Base-by-base conservation (phyloP, 2,888 invertebrate genomes). In the Anoncus sp. region DNA sequence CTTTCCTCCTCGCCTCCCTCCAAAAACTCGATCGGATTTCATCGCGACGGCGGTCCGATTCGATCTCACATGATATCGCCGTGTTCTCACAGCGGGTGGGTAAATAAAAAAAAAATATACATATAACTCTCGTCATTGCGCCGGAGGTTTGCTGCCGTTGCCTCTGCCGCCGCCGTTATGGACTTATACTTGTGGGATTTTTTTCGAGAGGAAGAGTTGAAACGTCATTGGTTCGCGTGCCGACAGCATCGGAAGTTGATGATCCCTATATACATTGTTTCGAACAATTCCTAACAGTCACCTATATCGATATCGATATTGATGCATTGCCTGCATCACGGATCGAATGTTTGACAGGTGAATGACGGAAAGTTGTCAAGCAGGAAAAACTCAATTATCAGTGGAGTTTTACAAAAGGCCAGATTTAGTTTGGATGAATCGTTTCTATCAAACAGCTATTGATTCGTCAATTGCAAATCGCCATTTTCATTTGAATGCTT, bases 11-110 rank as follows among this genome's bases (percentile, higher is more conserved):
- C n/a, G n/a, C n/a, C n/a, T n/a, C 43, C 40, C 35, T 24, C 51
- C 14, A 22, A 74, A 80, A 82, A 82, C 82, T 81, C 81, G 82
- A 84, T 84, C 83, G 81, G 83, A 82, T 83, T 84, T 83, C 84
- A 81, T 82, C 81, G 77, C 80, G 77, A 77, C 57, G 70, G 81
- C 78, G 81, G 82, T 84, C 81, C 73, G 81, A 79, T 82, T 70
- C 70, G 70, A 71, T 60, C 70, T 57, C 47, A 27, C 60, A 38
- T 43, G 51, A n/a, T 60, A 70, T 74, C 74, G 38, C 59, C 45
- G 75, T 65, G 75, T 57, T 70, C 65, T 73, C 77, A 49, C 74
- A 74, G 59, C 63, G 49, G 70, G 67, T 60, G 70, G 70, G 24
- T 31, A 51, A 40, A 49, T 57, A 70, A 59, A 18, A 67, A 53